Evolutionary conservation across 2,113 vertebrate species (phyloP), one percentile per base, ranked within the genome.

Genomic region (Corythoichthys haematopterus): DNA sequence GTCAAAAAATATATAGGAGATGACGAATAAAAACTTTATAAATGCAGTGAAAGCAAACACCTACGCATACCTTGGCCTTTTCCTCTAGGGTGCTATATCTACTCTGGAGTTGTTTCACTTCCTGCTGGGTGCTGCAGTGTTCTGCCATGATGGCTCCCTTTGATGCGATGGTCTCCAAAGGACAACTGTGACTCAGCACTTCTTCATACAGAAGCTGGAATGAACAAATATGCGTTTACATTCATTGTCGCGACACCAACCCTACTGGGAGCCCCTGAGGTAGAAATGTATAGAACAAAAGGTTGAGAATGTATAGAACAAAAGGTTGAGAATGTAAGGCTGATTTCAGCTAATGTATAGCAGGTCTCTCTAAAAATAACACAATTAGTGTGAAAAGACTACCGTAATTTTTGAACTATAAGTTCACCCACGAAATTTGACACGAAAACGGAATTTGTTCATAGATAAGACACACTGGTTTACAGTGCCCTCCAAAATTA

Each of bases 141-240:
- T 97, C 95, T 1, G 92, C 87, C 94, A 99, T 96, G 66, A 92
- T 92, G 56, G 91, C 92, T 38, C 94, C 91, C 89, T 99, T 99
- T 74, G 88, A 81, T 77, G 96, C 94, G 55, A 99, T 97, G 0
- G 93, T 95, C 82, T 96, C 93, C 87, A 99, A 81, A 48, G 97
- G 87, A 76, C 92, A 94, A 78, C 84, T 87, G 74, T 98, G 94
- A 88, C 95, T 98, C 81, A 98, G 69, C 0, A 98, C 93, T 76
- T 99, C 97, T 85, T 99, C 97, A 79, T 87, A 94, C 57, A 99
- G 87, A 53, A 99, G 89, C 97, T 99, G 83, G 43, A 90, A 79
- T 76, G 28, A 77, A 69, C 38, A 69, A 48, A 78, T 38, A 75
- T 6, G 28, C 9, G 60, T 13, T 63, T 33, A 52, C 15, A 58